These are phyloP conservation scores for Catagonus wagneri DNA, from an alignment of 2,113 vertebrate genomes.

Conservation along the genomic window DNA sequence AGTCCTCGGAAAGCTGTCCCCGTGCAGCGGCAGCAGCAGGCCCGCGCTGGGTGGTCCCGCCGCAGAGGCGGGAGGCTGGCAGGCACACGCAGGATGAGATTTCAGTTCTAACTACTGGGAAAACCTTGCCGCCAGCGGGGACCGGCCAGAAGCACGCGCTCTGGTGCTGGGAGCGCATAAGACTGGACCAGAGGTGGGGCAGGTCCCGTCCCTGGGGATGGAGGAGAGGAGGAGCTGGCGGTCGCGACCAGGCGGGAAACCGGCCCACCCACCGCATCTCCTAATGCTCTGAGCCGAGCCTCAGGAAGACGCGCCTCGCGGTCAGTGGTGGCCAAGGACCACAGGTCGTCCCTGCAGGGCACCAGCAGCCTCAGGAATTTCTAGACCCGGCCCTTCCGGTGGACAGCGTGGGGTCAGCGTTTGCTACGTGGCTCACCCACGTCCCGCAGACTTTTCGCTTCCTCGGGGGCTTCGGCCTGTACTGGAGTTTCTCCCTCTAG, in stretches of 20 bases:
- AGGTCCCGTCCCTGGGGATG: neutral
- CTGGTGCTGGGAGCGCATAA: too few species aligned
- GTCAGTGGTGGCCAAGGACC: neutral
- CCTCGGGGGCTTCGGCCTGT: too few species aligned
- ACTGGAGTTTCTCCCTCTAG: neutral
- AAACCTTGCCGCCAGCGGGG: neutral
- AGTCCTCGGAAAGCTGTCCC: neutral
- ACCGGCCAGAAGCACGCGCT: neutral
- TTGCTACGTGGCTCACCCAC: accelerated
- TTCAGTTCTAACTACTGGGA: neutral
- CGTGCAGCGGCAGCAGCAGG: neutral
- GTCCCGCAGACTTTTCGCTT: neutral
- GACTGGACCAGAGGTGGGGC: neutral
- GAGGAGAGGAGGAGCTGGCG: too few species aligned
- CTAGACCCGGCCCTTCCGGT: neutral
- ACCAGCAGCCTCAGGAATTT: too few species aligned
- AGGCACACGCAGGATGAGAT: neutral
- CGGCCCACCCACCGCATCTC: neutral
- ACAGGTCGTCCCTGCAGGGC: neutral
- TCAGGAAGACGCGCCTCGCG: accelerated
- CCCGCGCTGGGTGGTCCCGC: neutral
- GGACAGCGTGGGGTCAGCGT: neutral
- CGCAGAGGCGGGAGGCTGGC: neutral
- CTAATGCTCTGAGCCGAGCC: neutral
- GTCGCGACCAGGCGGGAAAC: neutral